A percentile compares a stretch with the other conserved stretches of the same genome.
Conservation (phyloP, 2,113 vertebrate genomes). For the Odocoileus hemionus region DNA sequence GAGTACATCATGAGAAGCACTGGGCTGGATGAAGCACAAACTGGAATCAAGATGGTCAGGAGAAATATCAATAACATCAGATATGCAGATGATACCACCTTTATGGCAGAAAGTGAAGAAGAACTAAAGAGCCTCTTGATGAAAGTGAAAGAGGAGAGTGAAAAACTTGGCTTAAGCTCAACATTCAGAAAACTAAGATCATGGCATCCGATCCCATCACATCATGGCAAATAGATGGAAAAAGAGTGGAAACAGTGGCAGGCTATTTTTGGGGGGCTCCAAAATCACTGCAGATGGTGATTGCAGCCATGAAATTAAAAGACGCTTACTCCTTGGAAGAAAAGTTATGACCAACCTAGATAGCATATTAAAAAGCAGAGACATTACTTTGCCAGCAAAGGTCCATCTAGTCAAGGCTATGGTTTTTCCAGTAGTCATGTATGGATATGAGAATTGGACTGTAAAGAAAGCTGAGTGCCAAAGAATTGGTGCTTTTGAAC, state of each 20-base stretch:
- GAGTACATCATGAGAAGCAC: background rate
- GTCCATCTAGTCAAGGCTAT: background rate
- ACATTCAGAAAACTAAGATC: background rate
- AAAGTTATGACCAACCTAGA: background rate
- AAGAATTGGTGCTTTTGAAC: background rate
- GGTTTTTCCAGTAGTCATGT: background rate
- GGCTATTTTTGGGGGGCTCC: background rate
- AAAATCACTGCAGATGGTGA: background rate
- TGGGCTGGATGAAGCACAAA: background rate
- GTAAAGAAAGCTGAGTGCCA: fast-evolving
- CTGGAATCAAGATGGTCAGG: background rate
- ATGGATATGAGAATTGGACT: background rate
- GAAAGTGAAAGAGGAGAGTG: background rate
- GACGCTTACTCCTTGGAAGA: background rate
- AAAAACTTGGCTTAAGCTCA: background rate
- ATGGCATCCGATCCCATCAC: background rate
- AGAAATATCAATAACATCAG: background rate
- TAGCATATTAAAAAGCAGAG: background rate
- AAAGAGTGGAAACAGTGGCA: background rate
- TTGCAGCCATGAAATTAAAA: background rate
- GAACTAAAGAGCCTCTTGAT: background rate
- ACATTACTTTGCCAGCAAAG: background rate
- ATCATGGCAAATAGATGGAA: background rate
- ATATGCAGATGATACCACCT: background rate
- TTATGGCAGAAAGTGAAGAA: background rate